Evolutionary conservation across 2,797 vertebrate species (phyloP), one percentile per base, ranked within the genome.

Genomic region (Chaetophractus vellerosus): DNA sequence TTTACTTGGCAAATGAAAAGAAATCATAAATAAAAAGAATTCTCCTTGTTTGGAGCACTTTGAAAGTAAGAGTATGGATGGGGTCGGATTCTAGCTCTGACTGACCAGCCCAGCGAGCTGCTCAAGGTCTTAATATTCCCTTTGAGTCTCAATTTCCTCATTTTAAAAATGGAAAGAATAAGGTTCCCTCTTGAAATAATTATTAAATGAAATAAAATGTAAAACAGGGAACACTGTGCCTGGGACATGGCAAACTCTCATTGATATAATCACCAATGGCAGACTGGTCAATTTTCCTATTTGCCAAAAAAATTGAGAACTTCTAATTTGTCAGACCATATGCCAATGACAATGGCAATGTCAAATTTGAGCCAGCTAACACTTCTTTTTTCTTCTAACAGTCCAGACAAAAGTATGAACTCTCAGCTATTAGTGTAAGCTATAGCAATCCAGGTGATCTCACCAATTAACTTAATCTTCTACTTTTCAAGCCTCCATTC

Each of bases 101-200:
- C 31, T 86, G 63, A 57, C 19, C 31, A 11, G 5, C 18, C 45
- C 45, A 74, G 55, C 19, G 31, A 50, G 3, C 14, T 6, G 9
- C 33, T 68, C 83, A 76, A 64, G 18, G 61, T 66, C 33, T 66
- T 87, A n/a, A n/a, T 31, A 66, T 26, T 79, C 28, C 8, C 24
- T 89, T 41, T 8, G 45, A 64, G 12, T 86, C 16, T 80, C 55
- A 38, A 11, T 68, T 78, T 86, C 61, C 24, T 71, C 33, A 28
- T 79, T 89, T n/a, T 14, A 24, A 74, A 93, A 93, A 57, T 18
- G 41, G 19, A 95, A 87, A 86, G 50, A 45, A 63, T 38, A 41
- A 38, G 8, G 21, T 16, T 61, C 86, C 82, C 41, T 38, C 48
- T 23, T 86, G 78, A 63, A 19, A 69, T 3, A 6, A 80, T 3